These are phyloP conservation scores for Marcusenius ussheri DNA, from an alignment of 2,113 vertebrate species.

Conservation along the genomic window DNA sequence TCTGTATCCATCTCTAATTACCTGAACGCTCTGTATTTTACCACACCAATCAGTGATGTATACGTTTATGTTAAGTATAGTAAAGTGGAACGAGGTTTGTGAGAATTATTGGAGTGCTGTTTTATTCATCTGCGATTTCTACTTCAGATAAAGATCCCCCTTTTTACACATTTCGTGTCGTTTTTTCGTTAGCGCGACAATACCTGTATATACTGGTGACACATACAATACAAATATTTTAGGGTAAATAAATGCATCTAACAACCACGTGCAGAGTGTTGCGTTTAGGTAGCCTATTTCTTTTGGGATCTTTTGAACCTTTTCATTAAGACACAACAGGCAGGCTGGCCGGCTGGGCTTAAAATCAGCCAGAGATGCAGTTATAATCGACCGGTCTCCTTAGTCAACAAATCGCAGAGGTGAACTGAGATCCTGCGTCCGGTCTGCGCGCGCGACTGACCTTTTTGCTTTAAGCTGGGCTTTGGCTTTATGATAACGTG, in stretches of 20 bases:
- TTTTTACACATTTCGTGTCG: background rate
- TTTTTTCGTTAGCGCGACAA: background rate
- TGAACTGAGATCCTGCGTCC: background rate
- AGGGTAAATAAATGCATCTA: background rate
- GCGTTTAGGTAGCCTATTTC: background rate
- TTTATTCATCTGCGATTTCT: background rate
- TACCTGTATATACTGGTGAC: background rate
- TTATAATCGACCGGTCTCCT: background rate
- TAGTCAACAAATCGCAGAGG: background rate
- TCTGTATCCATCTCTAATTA: constrained; percentile 23
- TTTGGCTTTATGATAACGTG: background rate
- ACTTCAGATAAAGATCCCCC: background rate
- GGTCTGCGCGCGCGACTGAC: background rate
- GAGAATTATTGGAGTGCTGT: background rate
- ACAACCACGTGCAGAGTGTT: background rate
- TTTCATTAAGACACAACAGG: background rate
- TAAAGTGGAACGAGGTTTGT: background rate
- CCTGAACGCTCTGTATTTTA: constrained; percentile 6
- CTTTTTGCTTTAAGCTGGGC: background rate
- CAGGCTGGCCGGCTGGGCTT: background rate
- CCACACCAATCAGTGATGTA: constrained; percentile 13
- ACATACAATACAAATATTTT: background rate
- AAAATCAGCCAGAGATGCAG: background rate
- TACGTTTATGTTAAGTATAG: background rate
- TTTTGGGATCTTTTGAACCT: background rate